These are phyloP conservation scores for Cataglyphis rosenhaueri DNA, from an alignment of 2,888 invertebrate genomes.

Conservation along the genomic window DNA sequence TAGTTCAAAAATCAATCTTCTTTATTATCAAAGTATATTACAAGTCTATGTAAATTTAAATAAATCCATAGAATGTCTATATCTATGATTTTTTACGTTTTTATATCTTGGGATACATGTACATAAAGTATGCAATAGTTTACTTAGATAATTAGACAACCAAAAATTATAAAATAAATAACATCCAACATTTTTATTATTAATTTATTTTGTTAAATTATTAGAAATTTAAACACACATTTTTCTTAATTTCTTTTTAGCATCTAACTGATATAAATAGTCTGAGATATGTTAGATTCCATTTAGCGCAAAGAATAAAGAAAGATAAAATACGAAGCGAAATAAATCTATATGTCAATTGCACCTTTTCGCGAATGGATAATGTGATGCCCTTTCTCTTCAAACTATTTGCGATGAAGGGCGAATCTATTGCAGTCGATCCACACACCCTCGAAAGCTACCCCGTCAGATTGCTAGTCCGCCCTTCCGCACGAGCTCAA, in stretches of 20 bases:
- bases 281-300: not conserved
- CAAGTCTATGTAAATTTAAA: not conserved
- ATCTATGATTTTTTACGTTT: not conserved
- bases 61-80: not conserved
- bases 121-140: not conserved
- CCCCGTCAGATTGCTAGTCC: slow-evolving; percentile 59
- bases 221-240: not conserved
- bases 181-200: not conserved
- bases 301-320: not conserved
- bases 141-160: not conserved
- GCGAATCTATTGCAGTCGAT: slow-evolving; percentile 78
- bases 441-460: slow-evolving; percentile 72
- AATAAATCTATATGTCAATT: slow-evolving; percentile 62
- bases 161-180: not conserved
- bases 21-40: not conserved
- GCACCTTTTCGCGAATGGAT: slow-evolving; percentile 42
- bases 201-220: not conserved
- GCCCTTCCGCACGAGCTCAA: slow-evolving; percentile 62
- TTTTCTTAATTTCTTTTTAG: not conserved
- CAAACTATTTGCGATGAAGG: not conserved
- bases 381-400: slow-evolving; percentile 10
- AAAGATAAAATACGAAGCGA: slow-evolving; percentile 6
- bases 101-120: not conserved
- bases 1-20: not conserved
- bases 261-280: not conserved